phyloP scores from a whole-genome alignment of 2,797 vertebrate species.

The Coluber constrictor region DNA sequence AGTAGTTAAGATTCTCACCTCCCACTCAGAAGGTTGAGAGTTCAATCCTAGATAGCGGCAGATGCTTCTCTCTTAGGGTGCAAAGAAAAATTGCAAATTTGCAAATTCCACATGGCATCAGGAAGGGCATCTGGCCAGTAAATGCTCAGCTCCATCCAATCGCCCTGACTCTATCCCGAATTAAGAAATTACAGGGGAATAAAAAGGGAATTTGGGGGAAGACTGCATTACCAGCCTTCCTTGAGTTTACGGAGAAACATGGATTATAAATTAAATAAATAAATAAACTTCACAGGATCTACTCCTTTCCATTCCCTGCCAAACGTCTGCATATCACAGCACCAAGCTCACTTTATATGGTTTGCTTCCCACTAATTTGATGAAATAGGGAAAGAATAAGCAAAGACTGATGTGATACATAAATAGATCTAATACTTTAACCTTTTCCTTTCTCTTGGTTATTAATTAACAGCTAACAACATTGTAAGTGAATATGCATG shows the following conservation, averaged over 20 bases:
- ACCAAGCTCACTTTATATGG: not conserved
- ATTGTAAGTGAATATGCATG: not conserved
- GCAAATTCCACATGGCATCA: too few species aligned
- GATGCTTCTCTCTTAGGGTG: not conserved
- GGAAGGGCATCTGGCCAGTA: too few species aligned
- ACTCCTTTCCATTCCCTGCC: not conserved
- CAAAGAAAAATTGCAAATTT: not conserved
- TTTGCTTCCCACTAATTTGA: not conserved
- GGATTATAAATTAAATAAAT: not conserved
- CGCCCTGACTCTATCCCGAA: not conserved
- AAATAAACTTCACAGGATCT: not conserved
- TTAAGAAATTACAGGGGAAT: not conserved
- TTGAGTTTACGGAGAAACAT: not conserved
- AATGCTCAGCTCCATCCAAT: not conserved
- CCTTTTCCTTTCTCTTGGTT: not conserved
- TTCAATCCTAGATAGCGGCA: not conserved
- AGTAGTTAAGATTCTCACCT: not conserved
- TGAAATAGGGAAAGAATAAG: not conserved
- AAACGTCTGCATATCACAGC: not conserved
- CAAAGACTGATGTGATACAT: not conserved
- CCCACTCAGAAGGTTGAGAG: not conserved
- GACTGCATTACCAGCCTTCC: not conserved
- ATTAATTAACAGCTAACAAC: not conserved
- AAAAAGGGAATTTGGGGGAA: not conserved
- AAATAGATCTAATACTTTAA: not conserved